A percentile compares a stretch with the other conserved stretches of the same genome.
These are phyloP conservation scores for Amphiura filiformis DNA, from an alignment of 35 echinoderm and acorn worm genomes.

Conservation along the genomic window DNA sequence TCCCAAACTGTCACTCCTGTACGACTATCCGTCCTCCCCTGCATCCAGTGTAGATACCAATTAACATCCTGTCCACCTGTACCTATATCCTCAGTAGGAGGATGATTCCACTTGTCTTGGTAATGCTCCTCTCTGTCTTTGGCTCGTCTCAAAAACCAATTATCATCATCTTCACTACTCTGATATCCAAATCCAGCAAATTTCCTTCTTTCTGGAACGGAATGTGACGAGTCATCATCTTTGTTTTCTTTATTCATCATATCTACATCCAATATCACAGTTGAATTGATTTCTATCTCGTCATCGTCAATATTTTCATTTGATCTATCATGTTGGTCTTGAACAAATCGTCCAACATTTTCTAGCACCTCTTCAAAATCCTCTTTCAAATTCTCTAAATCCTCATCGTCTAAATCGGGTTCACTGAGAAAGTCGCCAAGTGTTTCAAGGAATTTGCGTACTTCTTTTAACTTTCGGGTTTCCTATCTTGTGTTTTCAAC, in stretches of 20 bases:
- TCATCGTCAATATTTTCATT: not conserved
- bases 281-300: constrained; percentile 15
- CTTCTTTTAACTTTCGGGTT: constrained; percentile 65
- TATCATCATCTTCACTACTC: constrained; percentile 44
- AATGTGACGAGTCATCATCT: not conserved
- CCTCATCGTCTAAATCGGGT: constrained; percentile 54
- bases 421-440: constrained; percentile 81
- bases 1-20: constrained; percentile 93
- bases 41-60: constrained; percentile 82
- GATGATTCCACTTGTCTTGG: not conserved
- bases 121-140: constrained; percentile 56
- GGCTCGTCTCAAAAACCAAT: constrained; percentile 80
- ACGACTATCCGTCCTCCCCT: constrained; percentile 45
- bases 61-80: constrained; percentile 9
- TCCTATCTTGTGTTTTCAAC: constrained; percentile 59
- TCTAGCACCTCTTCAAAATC: constrained; percentile 90
- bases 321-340: not conserved
- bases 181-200: constrained; percentile 63
- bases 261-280: constrained; percentile 30
- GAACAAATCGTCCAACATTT: constrained; percentile 44
- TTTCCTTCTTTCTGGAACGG: constrained; percentile 27
- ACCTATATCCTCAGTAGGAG: not conserved
- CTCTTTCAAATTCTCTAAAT: constrained; percentile 80
- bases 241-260: not conserved
- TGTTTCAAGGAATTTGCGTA: constrained; percentile 76